Percentiles rank a stretch among this genome's conserved stretches.
These are phyloP conservation scores for Pyrgilauda ruficollis DNA, from an alignment of 2,113 vertebrate species.

Conservation along the genomic window DNA sequence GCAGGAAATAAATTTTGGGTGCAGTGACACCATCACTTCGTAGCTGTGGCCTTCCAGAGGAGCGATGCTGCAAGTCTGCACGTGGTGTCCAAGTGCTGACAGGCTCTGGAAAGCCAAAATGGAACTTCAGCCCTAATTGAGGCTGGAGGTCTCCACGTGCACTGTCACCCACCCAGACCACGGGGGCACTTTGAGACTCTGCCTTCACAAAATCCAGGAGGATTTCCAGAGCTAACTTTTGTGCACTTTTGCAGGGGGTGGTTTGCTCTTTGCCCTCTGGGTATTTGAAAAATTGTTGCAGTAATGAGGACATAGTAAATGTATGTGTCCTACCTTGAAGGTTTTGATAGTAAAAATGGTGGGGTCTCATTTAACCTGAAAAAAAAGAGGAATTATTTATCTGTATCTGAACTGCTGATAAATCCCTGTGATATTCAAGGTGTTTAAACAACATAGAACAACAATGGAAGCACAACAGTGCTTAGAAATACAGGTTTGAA, in stretches of 20 bases:
- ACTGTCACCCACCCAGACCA: not conserved
- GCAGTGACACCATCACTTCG: not conserved
- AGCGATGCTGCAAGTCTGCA: not conserved
- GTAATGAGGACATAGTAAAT: not conserved
- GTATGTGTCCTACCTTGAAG: not conserved
- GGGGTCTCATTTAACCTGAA: not conserved
- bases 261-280: not conserved
- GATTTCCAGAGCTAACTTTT: not conserved
- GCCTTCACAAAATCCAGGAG: not conserved
- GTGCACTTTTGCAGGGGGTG: not conserved
- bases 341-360: not conserved
- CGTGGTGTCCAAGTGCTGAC: fast-evolving
- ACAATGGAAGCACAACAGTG: not conserved
- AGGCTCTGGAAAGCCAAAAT: not conserved
- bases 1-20: not conserved
- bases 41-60: not conserved
- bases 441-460: not conserved
- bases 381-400: not conserved
- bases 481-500: not conserved
- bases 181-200: no score
- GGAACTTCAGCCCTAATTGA: fast-evolving
- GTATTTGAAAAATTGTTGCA: not conserved
- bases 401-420: not conserved
- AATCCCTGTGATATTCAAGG: not conserved
- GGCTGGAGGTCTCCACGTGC: no score